Evolutionary conservation across 2,113 vertebrate species (phyloP).

Genomic region (Brachypteracias leptosomus): DNA sequence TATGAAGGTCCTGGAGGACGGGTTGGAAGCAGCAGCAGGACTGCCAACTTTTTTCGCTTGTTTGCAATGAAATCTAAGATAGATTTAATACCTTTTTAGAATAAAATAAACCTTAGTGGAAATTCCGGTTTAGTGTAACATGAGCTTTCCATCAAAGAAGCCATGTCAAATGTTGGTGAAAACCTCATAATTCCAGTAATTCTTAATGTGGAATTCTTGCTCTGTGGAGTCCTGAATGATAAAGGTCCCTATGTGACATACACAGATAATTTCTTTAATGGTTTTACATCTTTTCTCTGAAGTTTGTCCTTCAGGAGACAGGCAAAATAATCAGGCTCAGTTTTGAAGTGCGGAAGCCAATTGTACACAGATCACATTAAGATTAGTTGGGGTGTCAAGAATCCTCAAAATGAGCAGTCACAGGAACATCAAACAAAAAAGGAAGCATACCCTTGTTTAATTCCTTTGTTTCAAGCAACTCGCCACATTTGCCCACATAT

Average conservation of each 20-base stretch:
- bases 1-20: not conserved
- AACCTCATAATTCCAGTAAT: not conserved
- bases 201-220: not conserved
- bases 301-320: not conserved
- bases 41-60: not conserved
- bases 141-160: not conserved
- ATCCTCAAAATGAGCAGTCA: not conserved
- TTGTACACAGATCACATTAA: not conserved
- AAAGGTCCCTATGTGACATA: not conserved
- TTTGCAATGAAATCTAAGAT: not conserved
- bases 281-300: not conserved
- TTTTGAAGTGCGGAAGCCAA: not conserved
- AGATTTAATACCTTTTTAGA: not conserved
- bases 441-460: not conserved
- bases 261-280: not conserved
- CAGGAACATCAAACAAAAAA: not conserved
- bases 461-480: not conserved
- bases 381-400: not conserved
- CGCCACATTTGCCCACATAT: not conserved
- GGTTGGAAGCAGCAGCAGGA: not conserved
- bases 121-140: not conserved
- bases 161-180: not conserved
- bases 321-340: not conserved
- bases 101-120: not conserved
- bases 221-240: not conserved